Base-by-base conservation (phyloP, 92 coral and sea anemone species). In the Phenganax stokvisi region DNA sequence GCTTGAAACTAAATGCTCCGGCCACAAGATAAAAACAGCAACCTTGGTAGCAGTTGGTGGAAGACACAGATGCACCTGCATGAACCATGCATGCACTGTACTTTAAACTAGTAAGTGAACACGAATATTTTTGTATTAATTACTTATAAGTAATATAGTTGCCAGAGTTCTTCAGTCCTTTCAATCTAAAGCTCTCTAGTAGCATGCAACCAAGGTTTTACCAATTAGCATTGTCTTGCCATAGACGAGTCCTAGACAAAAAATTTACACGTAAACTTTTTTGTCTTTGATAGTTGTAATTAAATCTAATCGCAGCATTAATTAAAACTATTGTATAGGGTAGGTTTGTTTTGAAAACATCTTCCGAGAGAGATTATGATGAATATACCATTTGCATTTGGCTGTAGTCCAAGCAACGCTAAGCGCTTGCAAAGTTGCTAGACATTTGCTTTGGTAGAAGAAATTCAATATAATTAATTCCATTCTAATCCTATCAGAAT, bases 381-480 rank as follows among this genome's bases (percentile, higher is more conserved):
- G 47, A 37, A 64, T 17, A 37, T 37, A 30, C 29, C 47, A 68
- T 10, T 12, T 20, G 31, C 16, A 30, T 68, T 68, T 68, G 73
- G 73, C 73, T 30, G 73, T 68, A 30, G 73, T 37, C 73, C 73
- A 68, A 53, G 73, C 54, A 53, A 68, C 73, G 54, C 53, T 29
- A 68, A 68, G 73, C 16, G 73, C 12, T 8, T 68, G 53, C 73
- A 68, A 37, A 68, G 29, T 37, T 30, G 52, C 73, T 66, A 7
- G 73, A 68, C 47, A 37, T 68, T 68, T 3, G 73, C 54, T 53
- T 30, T 68, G 54, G 65, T n/a, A 65, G 16, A 30, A 17, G 80
- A 75, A 75, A 75, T 63, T n/a, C 80, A 15, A 37, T 75, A 56
- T 75, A 56, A 75, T 75, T 75, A 75, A 75, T 55, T 56, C 73